Conservation (phyloP, 92 coral and sea anemone genomes). For the Zoanthus solanderi region DNA sequence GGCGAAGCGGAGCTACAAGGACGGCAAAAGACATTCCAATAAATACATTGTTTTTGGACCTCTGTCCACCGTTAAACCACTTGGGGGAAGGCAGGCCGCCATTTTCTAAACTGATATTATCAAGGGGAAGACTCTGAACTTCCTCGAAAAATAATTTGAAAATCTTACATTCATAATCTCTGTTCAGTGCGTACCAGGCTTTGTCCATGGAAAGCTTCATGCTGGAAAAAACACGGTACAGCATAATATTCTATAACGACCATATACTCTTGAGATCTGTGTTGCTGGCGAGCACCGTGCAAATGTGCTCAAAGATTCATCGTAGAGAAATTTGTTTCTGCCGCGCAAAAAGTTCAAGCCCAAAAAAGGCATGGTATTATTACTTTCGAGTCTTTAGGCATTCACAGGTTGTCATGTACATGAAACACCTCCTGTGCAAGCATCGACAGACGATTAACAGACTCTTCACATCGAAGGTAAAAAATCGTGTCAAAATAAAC, state of each 20-base stretch:
- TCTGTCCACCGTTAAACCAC: background rate
- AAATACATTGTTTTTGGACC: background rate
- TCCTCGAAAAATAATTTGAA: conserved; percentile 5
- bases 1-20: background rate
- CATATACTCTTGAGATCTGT: background rate
- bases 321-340: background rate
- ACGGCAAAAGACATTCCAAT: conserved; percentile 1
- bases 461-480: too few relatives aligned
- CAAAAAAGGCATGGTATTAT: too few relatives aligned
- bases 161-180: background rate
- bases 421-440: too few relatives aligned
- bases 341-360: background rate
- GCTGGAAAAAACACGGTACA: background rate
- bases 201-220: background rate
- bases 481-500: too few relatives aligned
- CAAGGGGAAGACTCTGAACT: background rate
- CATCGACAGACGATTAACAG: too few relatives aligned
- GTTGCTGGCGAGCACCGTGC: background rate
- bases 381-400: too few relatives aligned
- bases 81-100: background rate
- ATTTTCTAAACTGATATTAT: background rate
- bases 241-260: conserved; percentile 5
- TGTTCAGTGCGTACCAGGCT: conserved; percentile 23
- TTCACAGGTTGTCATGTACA: too few relatives aligned
- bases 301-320: background rate